Evolutionary conservation across 2,888 invertebrate genomes (phyloP), one percentile per base, ranked within the genome.

Genomic region (Cenopis cana): DNA sequence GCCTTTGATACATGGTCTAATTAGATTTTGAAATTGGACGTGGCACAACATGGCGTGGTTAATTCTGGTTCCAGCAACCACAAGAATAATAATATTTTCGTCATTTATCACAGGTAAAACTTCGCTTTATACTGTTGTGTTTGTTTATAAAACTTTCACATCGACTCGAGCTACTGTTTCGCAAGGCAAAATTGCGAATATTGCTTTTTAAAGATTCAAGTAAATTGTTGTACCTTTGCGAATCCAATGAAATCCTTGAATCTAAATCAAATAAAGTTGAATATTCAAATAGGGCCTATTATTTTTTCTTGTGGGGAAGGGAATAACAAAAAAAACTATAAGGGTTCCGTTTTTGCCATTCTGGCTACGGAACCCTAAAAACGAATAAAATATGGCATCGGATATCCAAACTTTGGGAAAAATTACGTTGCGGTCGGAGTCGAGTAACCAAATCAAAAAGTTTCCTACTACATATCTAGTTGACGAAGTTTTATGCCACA

Each of bases 401-500:
- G 41, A 41, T 66, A 59, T 14, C 33, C 46, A 59, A 70, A 70
- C 59, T 66, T 59, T 17, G 41, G 17, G 46, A 60, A 60, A 70
- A 60, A 60, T 36, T 17, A 52, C 59, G 59, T 41, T 56, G 64
- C 59, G 41, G 59, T 52, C 65, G 12, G 52, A 62, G 36, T 50
- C 49, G 69, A 65, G 65, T 70, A 70, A 70, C 69, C 57, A 70
- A 70, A 70, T 70, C 59, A 55, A 54, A 70, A 70, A 70, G 70
- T 70, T 70, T 54, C 57, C 14, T 49, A 52, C 59, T 52, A 36
- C n/a, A n/a, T 50, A 24, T 57, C 59, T 24, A 65, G 46, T 54
- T 36, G 59, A 55, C n/a, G 36, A 66, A 70, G 59, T 70, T 65
- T 54, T n/a, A 24, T 38, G 33, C 41, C 52, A 14, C 41, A 14